These are phyloP conservation scores for Spicauda simplicius DNA, from an alignment of 2,888 invertebrate species.

Conservation along the genomic window DNA sequence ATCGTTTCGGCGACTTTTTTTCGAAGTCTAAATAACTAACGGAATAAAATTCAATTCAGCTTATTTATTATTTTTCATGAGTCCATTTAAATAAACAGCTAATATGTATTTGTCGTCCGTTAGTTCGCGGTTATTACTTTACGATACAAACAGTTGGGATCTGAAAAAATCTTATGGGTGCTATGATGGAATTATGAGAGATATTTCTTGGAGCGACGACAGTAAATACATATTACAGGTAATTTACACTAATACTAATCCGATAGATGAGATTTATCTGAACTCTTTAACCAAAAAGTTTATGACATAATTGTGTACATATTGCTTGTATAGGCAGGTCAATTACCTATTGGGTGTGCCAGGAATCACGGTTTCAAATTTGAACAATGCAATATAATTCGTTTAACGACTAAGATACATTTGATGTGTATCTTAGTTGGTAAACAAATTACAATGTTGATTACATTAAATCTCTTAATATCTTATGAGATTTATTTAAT, in stretches of 20 bases:
- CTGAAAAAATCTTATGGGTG: conserved; percentile 79
- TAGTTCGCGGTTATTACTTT: conserved; percentile 82
- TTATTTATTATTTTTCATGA: conserved; percentile 11
- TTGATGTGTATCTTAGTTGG: too few relatives aligned
- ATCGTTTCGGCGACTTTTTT: conserved; percentile 23
- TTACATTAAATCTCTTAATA: too few relatives aligned
- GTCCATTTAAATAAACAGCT: background rate
- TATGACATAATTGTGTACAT: conserved; percentile 1
- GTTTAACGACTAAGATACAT: background rate
- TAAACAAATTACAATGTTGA: too few relatives aligned
- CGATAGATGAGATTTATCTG: background rate
- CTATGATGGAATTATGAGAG: conserved; percentile 71
- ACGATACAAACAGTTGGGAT: conserved; percentile 82
- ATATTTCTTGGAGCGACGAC: conserved; percentile 81
- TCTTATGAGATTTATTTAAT: background rate
- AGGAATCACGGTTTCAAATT: background rate
- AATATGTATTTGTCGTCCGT: conserved; percentile 85
- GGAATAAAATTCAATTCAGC: background rate
- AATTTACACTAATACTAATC: conserved; percentile 26
- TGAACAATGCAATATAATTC: background rate
- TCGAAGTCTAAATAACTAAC: background rate
- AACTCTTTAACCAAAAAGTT: background rate
- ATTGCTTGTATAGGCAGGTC: background rate
- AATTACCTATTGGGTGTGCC: conserved; percentile 13
- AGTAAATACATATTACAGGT: conserved; percentile 81